These are phyloP conservation scores for Bos indicus DNA, from an alignment of 2,113 vertebrate genomes.

Conservation along the genomic window DNA sequence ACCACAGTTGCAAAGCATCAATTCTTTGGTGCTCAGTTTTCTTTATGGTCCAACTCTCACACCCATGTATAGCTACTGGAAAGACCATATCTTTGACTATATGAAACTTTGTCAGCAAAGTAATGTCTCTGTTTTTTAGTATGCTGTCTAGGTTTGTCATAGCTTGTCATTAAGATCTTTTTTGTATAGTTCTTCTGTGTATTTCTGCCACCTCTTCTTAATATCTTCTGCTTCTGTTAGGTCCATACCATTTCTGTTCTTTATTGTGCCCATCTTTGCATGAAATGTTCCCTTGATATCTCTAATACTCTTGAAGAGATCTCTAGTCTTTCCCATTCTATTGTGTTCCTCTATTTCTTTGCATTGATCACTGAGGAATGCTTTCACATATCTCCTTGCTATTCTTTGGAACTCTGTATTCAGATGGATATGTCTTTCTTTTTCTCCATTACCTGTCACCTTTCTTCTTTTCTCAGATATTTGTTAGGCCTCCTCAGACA, in stretches of 20 bases:
- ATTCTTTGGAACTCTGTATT: not conserved
- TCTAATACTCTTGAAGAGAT: not conserved
- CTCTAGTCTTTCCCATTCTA: not conserved
- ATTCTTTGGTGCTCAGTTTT: fast-evolving
- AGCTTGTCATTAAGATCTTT: not conserved
- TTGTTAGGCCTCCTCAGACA: not conserved
- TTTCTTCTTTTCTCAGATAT: not conserved
- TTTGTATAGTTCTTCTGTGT: not conserved
- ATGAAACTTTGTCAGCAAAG: not conserved
- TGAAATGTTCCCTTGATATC: not conserved
- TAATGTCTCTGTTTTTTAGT: not conserved
- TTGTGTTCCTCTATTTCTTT: not conserved
- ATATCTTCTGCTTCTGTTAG: not conserved
- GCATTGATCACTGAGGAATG: not conserved
- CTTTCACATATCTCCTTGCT: not conserved
- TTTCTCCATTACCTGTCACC: not conserved
- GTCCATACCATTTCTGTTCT: not conserved
- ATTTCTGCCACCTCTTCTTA: not conserved
- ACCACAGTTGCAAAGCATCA: not conserved
- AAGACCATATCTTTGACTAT: not conserved
- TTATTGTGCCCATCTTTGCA: not conserved
- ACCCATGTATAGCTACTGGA: not conserved
- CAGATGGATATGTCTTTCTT: not conserved
- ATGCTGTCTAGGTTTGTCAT: not conserved
- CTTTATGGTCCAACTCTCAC: not conserved